Percentiles rank a stretch among this genome's conserved stretches.
phyloP scores from a whole-genome alignment of 1,140 invertebrate genomes.

The Hycleus cichorii region DNA sequence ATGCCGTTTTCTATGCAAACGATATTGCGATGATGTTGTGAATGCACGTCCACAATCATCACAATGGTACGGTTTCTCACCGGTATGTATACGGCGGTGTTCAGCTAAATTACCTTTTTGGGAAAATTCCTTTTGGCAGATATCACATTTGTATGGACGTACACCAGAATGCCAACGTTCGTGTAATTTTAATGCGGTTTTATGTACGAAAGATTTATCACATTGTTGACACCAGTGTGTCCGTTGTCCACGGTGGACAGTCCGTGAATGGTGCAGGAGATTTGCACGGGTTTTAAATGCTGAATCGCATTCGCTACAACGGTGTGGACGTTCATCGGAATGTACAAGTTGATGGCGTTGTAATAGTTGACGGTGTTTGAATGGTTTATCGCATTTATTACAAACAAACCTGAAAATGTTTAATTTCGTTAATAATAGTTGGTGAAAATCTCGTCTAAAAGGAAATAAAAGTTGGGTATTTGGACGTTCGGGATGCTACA shows the following conservation, averaged over 20 bases:
- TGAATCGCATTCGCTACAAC: constrained; percentile 53
- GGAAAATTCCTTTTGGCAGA: constrained; percentile 54
- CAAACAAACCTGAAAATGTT: constrained; percentile 48
- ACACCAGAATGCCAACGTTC: constrained; percentile 36
- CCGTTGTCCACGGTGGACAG: constrained; percentile 62
- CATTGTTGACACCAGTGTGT: constrained; percentile 69
- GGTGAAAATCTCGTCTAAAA: too few species aligned
- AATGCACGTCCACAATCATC: constrained; percentile 62
- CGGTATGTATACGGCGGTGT: constrained; percentile 41
- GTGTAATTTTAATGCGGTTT: constrained; percentile 63
- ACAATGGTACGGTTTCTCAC: constrained; percentile 56
- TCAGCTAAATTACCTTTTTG: constrained; percentile 56
- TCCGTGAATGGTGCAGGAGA: constrained; percentile 56
- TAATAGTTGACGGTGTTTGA: constrained; percentile 62
- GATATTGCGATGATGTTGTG: constrained; percentile 59
- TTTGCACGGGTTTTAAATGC: constrained; percentile 66
- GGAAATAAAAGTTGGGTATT: too few species aligned
- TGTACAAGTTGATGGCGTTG: constrained; percentile 64
- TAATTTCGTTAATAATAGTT: too few species aligned
- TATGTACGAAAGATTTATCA: constrained; percentile 65
- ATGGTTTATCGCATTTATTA: constrained; percentile 60
- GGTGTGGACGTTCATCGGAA: constrained; percentile 53
- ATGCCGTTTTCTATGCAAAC: constrained; percentile 52
- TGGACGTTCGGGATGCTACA: too few species aligned
- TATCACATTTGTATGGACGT: constrained; percentile 53